Percentiles rank a stretch among this genome's conserved stretches.
Evolutionary conservation across 2,797 vertebrate genomes (phyloP).

Genomic region (Esox lucius): DNA sequence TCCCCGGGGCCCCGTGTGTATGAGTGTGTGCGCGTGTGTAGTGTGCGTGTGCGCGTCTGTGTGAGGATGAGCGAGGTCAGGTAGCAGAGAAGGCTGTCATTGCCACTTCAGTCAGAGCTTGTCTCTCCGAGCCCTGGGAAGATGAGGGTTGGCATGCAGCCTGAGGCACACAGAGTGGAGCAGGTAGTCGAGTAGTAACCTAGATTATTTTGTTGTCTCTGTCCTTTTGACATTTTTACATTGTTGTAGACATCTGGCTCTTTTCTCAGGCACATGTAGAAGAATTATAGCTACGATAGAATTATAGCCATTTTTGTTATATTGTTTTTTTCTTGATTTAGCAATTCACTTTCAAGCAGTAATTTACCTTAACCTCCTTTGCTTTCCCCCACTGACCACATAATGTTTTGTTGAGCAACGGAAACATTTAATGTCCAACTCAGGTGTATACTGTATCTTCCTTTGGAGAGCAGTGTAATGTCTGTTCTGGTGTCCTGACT

Average conservation of each 20-base stretch:
- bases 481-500: not conserved
- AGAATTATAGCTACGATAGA: not conserved
- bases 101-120: conserved; percentile 28
- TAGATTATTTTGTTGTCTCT: not conserved
- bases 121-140: conserved; percentile 11
- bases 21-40: not conserved
- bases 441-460: not conserved
- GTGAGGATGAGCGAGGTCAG: conserved; percentile 15
- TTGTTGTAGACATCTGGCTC: not conserved
- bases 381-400: not conserved
- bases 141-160: conserved; percentile 24
- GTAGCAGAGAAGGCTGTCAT: conserved; percentile 26
- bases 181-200: not conserved
- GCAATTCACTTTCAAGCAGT: not conserved
- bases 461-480: not conserved
- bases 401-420: conserved; percentile 16
- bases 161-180: not conserved
- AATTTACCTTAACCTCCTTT: not conserved
- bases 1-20: not conserved
- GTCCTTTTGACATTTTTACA: not conserved
- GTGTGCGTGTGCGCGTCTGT: not conserved
- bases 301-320: not conserved
- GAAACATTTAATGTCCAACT: not conserved
- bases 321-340: not conserved
- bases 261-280: not conserved